Evolutionary conservation across 1,140 invertebrate genomes (phyloP).

Genomic region (Lerema accius): DNA sequence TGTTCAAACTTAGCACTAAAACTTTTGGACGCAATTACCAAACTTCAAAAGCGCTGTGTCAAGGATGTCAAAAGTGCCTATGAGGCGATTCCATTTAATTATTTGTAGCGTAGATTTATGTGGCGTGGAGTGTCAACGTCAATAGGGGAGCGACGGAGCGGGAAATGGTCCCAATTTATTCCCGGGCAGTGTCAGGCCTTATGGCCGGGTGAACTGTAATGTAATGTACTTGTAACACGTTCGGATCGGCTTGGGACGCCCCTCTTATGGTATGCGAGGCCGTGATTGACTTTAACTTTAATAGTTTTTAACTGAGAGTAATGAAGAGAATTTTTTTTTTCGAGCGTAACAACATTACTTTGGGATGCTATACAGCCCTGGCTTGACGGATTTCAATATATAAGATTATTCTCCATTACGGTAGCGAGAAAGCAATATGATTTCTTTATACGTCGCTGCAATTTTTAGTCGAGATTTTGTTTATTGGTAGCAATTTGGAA

Average conservation of each 20-base stretch:
- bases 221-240: too few relatives aligned
- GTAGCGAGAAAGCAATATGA: too few relatives aligned
- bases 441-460: too few relatives aligned
- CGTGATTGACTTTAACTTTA: slow-evolving; percentile 22
- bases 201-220: slow-evolving; percentile 29
- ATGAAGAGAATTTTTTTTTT: background rate
- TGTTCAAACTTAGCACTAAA: slow-evolving; percentile 1
- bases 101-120: slow-evolving; percentile 24
- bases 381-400: too few relatives aligned
- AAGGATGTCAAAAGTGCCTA: slow-evolving; percentile 24
- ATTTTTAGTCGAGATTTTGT: too few relatives aligned
- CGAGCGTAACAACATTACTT: too few relatives aligned
- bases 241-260: slow-evolving; percentile 9
- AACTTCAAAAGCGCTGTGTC: slow-evolving; percentile 18
- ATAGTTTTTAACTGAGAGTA: background rate
- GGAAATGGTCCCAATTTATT: slow-evolving; percentile 43
- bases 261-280: slow-evolving; percentile 10
- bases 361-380: too few relatives aligned
- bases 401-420: too few relatives aligned
- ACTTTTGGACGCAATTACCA: slow-evolving; percentile 23
- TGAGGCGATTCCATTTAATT: slow-evolving; percentile 25
- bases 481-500: too few relatives aligned
- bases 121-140: slow-evolving; percentile 28
- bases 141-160: slow-evolving; percentile 27
- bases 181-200: slow-evolving; percentile 33